These are phyloP conservation scores for Jacana jacana DNA, from an alignment of 2,113 vertebrate species.

Conservation along the genomic window DNA sequence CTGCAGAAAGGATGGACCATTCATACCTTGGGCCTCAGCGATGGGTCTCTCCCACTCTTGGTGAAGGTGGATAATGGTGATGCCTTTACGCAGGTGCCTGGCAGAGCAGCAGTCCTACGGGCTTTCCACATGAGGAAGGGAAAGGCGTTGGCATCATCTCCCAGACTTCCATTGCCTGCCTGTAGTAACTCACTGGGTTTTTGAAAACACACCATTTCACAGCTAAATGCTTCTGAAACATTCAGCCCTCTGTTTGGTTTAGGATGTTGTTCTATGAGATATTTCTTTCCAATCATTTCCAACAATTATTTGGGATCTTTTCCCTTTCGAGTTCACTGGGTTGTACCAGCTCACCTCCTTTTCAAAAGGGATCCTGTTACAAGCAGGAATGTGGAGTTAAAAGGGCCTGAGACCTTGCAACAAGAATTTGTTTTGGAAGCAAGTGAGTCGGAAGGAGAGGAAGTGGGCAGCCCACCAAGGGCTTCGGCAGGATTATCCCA, in stretches of 20 bases:
- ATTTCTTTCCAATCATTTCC: not conserved
- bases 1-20: not conserved
- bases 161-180: not conserved
- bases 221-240: not conserved
- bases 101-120: not conserved
- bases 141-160: not conserved
- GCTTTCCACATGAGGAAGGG: not conserved
- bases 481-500: conserved; percentile 1
- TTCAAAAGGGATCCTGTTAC: conserved; percentile 1
- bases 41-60: rapidly evolving
- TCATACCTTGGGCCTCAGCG: rapidly evolving
- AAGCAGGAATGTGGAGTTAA: conserved; percentile 27
- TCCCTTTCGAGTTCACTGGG: not conserved
- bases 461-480: conserved; percentile 52
- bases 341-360: conserved; percentile 4
- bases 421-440: conserved; percentile 61
- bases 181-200: not conserved
- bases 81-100: not conserved
- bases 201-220: not conserved
- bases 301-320: conserved; percentile 22
- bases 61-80: not conserved
- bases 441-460: conserved; percentile 24
- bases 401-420: conserved; percentile 35
- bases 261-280: not conserved
- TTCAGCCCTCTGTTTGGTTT: not conserved